A percentile compares a stretch with the other conserved stretches of the same genome.
phyloP scores from a whole-genome alignment of 2,797 vertebrate genomes.

The Amblyopsis hoosieri region DNA sequence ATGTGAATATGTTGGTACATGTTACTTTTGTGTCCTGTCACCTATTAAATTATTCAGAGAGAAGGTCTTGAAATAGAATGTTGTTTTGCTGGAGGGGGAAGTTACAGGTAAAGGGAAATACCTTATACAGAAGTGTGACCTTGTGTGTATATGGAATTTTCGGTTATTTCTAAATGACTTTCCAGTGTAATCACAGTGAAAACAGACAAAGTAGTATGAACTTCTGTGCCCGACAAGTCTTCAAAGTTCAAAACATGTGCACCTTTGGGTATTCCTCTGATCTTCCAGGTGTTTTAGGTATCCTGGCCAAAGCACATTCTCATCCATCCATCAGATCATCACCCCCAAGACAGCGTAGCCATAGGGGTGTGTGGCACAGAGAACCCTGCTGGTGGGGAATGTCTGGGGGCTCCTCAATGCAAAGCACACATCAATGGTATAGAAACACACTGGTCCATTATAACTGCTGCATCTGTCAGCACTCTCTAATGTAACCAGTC shows the following conservation, averaged over 20 bases:
- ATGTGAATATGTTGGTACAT: too few relatives aligned
- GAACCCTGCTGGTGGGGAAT: slow-evolving; percentile 6
- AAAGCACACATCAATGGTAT: slow-evolving; percentile 5
- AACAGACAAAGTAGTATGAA: slow-evolving; percentile 15
- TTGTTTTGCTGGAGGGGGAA: slow-evolving; percentile 19
- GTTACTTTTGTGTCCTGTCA: background rate
- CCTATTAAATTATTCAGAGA: background rate
- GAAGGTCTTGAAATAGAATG: background rate
- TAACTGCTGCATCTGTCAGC: slow-evolving; percentile 42
- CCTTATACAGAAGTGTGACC: slow-evolving; percentile 1
- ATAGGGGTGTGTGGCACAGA: background rate
- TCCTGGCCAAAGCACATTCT: slow-evolving; percentile 31
- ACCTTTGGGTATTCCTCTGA: slow-evolving; percentile 10
- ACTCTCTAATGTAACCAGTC: slow-evolving; percentile 35
- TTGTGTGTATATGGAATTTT: slow-evolving; percentile 27
- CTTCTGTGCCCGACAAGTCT: background rate
- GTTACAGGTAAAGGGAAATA: background rate
- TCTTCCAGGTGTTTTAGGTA: slow-evolving; percentile 37
- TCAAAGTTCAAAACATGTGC: background rate
- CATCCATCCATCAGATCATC: slow-evolving; percentile 15
- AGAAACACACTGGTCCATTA: slow-evolving; percentile 39
- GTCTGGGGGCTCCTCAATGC: slow-evolving; percentile 23
- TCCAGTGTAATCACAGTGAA: slow-evolving; percentile 21
- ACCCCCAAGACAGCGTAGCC: background rate
- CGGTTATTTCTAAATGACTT: slow-evolving; percentile 8